phyloP scores from a whole-genome alignment of 2,797 vertebrate species.

The Eulemur mongoz region DNA sequence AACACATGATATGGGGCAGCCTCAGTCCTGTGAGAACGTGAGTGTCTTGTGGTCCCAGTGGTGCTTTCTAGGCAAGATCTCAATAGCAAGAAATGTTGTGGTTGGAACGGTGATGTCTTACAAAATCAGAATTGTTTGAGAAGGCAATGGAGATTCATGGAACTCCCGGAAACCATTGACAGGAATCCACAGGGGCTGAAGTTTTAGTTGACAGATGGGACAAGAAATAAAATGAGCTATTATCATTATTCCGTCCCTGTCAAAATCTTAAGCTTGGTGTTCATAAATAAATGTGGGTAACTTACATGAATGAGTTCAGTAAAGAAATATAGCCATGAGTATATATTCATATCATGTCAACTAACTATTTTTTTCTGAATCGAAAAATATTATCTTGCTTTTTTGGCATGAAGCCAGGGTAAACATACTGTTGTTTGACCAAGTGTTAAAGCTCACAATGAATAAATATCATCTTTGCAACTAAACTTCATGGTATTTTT shows the following conservation, averaged over 20 bases:
- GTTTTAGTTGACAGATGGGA: background rate
- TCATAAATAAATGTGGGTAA: background rate
- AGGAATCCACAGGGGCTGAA: background rate
- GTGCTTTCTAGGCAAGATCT: background rate
- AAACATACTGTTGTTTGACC: background rate
- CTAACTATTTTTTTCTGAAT: background rate
- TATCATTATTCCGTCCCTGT: background rate
- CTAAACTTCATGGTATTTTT: background rate
- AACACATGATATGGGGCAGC: background rate
- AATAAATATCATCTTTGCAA: slow-evolving; percentile 47
- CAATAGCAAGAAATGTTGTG: background rate
- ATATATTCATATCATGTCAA: background rate
- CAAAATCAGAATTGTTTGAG: background rate
- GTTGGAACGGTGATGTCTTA: background rate
- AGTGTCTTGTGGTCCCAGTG: background rate
- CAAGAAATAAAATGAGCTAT: background rate
- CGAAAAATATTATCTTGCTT: background rate
- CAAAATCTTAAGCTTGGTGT: background rate
- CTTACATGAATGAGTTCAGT: background rate
- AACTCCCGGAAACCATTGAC: background rate
- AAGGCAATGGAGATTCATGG: background rate
- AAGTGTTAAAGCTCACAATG: slow-evolving; percentile 18
- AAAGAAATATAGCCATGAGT: background rate
- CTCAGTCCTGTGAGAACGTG: background rate
- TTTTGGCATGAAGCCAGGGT: background rate